Percentiles rank a stretch among this genome's conserved stretches.
phyloP scores from a whole-genome alignment of 1,140 invertebrate genomes.

The Pseudobourletiella spinata region DNA sequence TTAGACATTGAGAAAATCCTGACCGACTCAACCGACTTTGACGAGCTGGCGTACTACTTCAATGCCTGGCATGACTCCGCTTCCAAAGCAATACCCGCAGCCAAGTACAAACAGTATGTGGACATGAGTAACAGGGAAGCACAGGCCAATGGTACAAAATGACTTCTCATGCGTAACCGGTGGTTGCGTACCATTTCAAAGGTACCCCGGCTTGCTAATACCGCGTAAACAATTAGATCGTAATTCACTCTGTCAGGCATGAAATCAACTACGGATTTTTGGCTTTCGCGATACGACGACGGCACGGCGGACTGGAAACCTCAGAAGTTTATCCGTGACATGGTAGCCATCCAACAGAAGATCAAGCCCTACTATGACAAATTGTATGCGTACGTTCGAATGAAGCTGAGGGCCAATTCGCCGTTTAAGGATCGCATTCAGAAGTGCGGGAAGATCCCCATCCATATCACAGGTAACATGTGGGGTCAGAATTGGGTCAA shows the following conservation, averaged over 20 bases:
- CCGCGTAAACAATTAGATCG: no score
- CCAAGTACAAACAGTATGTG: constrained; percentile 32
- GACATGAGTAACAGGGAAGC: constrained; percentile 16
- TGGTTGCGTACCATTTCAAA: no score
- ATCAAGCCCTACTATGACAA: constrained; percentile 71
- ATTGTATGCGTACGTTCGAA: constrained; percentile 76
- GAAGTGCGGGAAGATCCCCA: constrained; percentile 14
- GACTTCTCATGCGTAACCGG: no score
- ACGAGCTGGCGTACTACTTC: constrained; percentile 54
- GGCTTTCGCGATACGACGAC: constrained; percentile 16
- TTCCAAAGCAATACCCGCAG: constrained; percentile 36
- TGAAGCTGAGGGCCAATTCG: constrained; percentile 48
- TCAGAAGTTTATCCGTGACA: constrained; percentile 49
- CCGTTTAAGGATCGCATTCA: constrained; percentile 6
- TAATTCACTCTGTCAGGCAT: no score
- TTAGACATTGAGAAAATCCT: constrained; percentile 44
- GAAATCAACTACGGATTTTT: constrained; percentile 19
- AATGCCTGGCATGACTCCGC: constrained; percentile 43
- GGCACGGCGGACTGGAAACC: constrained; percentile 32
- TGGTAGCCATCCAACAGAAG: constrained; percentile 58
- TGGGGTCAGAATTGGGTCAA: constrained; percentile 42
- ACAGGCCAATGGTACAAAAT: constrained; percentile 18
- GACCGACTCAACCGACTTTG: constrained; percentile 68
- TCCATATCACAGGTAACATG: constrained; percentile 13
- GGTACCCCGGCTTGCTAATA: no score